Percentiles rank a stretch among this genome's conserved stretches.
phyloP scores from a whole-genome alignment of 2,113 vertebrate species.

The Lepus europaeus region DNA sequence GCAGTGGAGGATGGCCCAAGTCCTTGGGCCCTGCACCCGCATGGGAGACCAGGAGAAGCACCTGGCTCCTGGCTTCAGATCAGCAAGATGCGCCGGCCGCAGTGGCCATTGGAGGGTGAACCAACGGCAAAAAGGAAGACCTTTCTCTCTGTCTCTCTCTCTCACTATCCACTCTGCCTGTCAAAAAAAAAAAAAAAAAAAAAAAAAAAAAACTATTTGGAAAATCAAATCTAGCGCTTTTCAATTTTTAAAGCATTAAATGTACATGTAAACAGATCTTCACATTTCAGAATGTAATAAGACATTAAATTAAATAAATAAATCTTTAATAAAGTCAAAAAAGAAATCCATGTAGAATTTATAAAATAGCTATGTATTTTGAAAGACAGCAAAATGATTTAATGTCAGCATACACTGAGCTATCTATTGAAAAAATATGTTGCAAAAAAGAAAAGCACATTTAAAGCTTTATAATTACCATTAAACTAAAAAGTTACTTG shows the following conservation, averaged over 20 bases:
- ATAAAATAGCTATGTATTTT: constrained; percentile 31
- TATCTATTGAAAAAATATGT: constrained; percentile 61
- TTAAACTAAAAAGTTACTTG: constrained; percentile 78
- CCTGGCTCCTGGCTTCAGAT: too few relatives aligned
- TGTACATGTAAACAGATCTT: constrained; percentile 71
- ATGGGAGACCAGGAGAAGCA: too few relatives aligned
- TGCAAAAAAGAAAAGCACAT: not conserved
- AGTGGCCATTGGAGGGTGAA: too few relatives aligned
- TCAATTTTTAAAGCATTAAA: constrained; percentile 78
- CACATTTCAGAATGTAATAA: constrained; percentile 73
- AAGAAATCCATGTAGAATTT: too few relatives aligned
- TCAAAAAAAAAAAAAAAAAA: too few relatives aligned
- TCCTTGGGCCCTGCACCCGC: too few relatives aligned
- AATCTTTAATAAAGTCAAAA: too few relatives aligned
- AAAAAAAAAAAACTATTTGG: constrained; percentile 68
- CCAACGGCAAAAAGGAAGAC: too few relatives aligned
- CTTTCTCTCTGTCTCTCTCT: too few relatives aligned
- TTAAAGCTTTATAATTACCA: constrained; percentile 70
- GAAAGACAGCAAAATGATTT: constrained; percentile 81
- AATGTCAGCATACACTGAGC: constrained; percentile 72
- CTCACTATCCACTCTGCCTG: too few relatives aligned
- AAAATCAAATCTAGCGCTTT: constrained; percentile 77
- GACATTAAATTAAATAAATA: not conserved
- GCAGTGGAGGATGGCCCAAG: too few relatives aligned
- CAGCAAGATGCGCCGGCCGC: too few relatives aligned